Conservation (phyloP, 2,888 invertebrate genomes). For the Eremobia ochroleuca region DNA sequence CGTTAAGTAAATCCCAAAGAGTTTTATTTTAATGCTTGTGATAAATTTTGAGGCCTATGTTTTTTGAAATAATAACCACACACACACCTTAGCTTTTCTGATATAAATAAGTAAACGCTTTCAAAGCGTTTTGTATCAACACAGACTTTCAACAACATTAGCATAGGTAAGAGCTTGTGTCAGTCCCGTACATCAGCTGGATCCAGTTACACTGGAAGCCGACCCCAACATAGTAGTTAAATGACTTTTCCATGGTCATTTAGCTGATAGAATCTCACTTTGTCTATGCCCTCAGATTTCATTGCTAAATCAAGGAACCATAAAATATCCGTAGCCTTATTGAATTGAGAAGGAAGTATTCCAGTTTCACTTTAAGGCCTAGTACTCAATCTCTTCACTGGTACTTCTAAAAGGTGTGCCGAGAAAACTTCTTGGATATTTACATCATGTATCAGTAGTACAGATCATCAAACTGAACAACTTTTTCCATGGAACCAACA, state of each 20-base stretch:
- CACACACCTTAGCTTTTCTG: not conserved
- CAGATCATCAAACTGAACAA: not conserved
- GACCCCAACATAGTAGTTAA: not conserved
- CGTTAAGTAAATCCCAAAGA: slow-evolving; percentile 42
- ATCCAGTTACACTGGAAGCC: not conserved
- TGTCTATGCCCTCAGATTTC: not conserved
- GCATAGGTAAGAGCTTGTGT: not conserved
- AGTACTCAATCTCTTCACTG: no score
- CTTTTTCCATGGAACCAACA: not conserved
- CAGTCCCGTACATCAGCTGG: not conserved
- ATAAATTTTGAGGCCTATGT: not conserved
- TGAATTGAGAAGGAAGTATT: not conserved
- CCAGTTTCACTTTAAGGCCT: no score
- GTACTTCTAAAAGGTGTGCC: no score
- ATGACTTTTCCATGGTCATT: not conserved
- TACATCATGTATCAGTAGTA: not conserved
- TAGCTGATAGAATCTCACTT: not conserved
- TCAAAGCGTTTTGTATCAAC: not conserved
- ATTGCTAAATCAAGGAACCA: not conserved
- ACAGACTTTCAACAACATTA: not conserved
- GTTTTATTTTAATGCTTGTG: not conserved
- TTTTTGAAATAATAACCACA: not conserved
- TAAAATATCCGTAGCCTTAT: not conserved
- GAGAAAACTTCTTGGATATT: not conserved
- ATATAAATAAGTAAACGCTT: not conserved